Conservation (phyloP, 2,113 vertebrate genomes). For the Callopanchax toddi region DNA sequence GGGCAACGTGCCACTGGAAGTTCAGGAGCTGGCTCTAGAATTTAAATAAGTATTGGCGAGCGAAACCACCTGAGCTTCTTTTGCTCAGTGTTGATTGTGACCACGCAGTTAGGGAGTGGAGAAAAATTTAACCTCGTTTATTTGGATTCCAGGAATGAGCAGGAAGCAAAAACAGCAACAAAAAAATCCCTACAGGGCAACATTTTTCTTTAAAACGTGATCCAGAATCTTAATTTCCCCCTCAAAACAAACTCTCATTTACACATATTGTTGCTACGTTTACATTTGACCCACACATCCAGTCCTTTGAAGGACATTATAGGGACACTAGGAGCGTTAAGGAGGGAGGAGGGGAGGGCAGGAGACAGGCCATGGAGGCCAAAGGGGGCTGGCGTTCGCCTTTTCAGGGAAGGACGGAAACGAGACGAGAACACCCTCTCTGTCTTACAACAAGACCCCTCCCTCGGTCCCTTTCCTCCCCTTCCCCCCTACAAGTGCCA, state of each 20-base stretch:
- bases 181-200: constrained; percentile 5
- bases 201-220: not conserved
- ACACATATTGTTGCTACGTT: too few relatives aligned
- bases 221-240: not conserved
- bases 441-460: constrained; percentile 55
- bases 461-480: constrained; percentile 23
- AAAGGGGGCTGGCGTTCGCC: constrained; percentile 11
- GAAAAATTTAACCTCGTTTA: not conserved
- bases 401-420: constrained; percentile 77
- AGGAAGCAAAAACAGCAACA: constrained; percentile 1
- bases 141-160: not conserved
- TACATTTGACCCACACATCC: constrained; percentile 42
- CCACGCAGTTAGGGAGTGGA: not conserved
- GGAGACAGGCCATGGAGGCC: constrained; percentile 30
- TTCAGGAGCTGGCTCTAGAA: constrained; percentile 32
- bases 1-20: constrained; percentile 25
- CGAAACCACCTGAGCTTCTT: constrained; percentile 3
- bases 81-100: constrained; percentile 1
- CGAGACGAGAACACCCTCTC: constrained; percentile 74
- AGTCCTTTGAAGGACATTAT: constrained; percentile 77
- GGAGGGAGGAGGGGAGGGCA: constrained; percentile 34
- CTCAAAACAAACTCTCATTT: not conserved
- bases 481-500: constrained; percentile 22
- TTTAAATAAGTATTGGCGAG: constrained; percentile 5
- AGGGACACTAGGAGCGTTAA: constrained; percentile 50